Evolutionary conservation across 2,113 vertebrate species (phyloP).

Genomic region (Montifringilla adamsi): DNA sequence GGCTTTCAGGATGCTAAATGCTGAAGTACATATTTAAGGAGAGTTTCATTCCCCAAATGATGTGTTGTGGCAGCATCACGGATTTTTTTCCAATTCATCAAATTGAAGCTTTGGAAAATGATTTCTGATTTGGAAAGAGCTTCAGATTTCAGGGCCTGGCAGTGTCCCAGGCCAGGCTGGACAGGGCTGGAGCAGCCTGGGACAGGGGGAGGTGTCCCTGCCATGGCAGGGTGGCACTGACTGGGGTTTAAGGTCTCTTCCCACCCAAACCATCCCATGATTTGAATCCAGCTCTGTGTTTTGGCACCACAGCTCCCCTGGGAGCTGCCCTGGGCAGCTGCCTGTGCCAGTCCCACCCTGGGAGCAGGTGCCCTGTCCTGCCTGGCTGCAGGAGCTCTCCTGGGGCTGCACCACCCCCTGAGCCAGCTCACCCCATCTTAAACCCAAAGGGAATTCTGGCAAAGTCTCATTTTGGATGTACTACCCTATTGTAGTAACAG

Average conservation of each 20-base stretch:
- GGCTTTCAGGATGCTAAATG: not conserved
- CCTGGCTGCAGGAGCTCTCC: not conserved
- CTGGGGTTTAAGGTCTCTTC: fast-evolving
- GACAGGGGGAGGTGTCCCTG: not conserved
- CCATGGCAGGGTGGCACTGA: not conserved
- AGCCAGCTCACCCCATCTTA: not conserved
- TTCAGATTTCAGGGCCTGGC: not conserved
- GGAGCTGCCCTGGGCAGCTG: not conserved
- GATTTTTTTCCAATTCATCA: not conserved
- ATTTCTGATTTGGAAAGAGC: not conserved
- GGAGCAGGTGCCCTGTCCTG: not conserved
- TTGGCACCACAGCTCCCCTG: not conserved
- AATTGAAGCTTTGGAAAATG: not conserved
- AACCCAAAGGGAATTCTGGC: not conserved
- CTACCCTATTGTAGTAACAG: not conserved
- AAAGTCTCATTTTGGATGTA: not conserved
- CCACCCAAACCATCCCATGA: fast-evolving
- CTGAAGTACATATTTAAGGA: not conserved
- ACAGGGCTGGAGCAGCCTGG: not conserved
- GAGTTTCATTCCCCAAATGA: not conserved
- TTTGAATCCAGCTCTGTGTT: not conserved
- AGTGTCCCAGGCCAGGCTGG: not conserved
- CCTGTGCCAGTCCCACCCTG: fast-evolving
- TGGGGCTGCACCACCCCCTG: not conserved
- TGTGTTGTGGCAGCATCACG: fast-evolving